Conservation (phyloP, 1,140 invertebrate genomes). For the Notospermus geniculatus region DNA sequence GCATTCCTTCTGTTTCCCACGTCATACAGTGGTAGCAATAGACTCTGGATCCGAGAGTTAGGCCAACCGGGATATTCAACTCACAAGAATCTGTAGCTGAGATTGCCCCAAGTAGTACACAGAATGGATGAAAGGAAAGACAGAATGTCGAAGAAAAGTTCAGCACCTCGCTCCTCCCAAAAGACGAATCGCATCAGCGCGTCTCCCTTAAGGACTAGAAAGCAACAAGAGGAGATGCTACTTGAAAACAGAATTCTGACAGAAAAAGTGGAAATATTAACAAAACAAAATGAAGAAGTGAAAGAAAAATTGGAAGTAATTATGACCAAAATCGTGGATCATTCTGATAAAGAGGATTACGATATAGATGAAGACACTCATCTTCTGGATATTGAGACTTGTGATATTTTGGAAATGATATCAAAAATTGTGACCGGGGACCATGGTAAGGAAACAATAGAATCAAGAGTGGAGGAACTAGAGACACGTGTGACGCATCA, state of each 20-base stretch:
- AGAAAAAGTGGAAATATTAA: slow-evolving; percentile 26
- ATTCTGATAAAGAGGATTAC: slow-evolving; percentile 1
- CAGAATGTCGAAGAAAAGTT: no score
- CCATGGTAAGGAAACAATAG: slow-evolving; percentile 16
- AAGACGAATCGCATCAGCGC: slow-evolving; percentile 20
- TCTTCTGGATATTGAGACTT: slow-evolving; percentile 23
- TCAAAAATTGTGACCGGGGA: neutral
- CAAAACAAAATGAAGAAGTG: slow-evolving; percentile 28
- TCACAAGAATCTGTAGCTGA: no score
- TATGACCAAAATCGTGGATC: slow-evolving; percentile 8
- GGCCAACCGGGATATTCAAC: no score
- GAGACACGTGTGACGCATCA: slow-evolving; percentile 46
- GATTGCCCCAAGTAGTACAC: no score
- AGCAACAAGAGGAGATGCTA: slow-evolving; percentile 29
- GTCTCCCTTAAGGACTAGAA: slow-evolving; percentile 21
- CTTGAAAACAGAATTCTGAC: slow-evolving; percentile 34
- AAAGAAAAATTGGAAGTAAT: slow-evolving; percentile 7
- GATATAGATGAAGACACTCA: slow-evolving; percentile 19
- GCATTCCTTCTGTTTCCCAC: no score
- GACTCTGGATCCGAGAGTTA: no score
- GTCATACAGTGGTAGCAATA: no score
- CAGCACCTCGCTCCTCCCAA: slow-evolving; percentile 10
- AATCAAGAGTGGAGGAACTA: slow-evolving; percentile 40
- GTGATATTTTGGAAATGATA: slow-evolving; percentile 5
- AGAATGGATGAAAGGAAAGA: no score